These are phyloP conservation scores for Cossypha niveicapilla DNA, from an alignment of 2,797 vertebrate genomes.

Conservation along the genomic window DNA sequence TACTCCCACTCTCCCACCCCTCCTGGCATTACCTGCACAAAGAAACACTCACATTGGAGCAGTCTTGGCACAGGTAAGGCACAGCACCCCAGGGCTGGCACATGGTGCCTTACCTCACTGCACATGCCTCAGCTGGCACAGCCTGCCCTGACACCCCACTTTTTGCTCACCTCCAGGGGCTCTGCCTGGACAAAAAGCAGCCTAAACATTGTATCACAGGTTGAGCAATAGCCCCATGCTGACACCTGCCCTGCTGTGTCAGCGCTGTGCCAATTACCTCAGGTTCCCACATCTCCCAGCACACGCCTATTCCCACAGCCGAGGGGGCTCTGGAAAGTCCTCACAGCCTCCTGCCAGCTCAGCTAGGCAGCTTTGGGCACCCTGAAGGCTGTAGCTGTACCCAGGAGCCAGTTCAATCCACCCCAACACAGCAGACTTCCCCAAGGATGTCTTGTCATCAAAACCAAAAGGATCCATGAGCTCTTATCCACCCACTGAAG, in stretches of 20 bases:
- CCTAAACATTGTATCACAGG: neutral
- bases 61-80: neutral
- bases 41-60: fast-evolving
- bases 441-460: neutral
- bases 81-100: neutral
- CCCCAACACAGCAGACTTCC: neutral
- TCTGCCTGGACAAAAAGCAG: neutral
- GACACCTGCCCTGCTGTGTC: slow-evolving; percentile 6
- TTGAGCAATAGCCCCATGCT: neutral
- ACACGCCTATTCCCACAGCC: fast-evolving
- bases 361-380: neutral
- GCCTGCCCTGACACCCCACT: fast-evolving
- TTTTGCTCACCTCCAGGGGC: neutral
- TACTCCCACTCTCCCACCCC: neutral
- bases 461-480: fast-evolving
- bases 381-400: fast-evolving
- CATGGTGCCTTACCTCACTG: fast-evolving
- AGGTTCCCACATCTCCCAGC: fast-evolving
- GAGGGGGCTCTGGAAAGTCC: neutral
- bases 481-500: neutral
- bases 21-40: neutral
- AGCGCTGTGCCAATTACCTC: neutral
- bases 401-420: neutral
- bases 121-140: neutral
- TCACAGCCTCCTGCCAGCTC: fast-evolving